A percentile compares a stretch with the other conserved stretches of the same genome.
Evolutionary conservation across 2,797 vertebrate species (phyloP).

Genomic region (Yasuhikotakia modesta): DNA sequence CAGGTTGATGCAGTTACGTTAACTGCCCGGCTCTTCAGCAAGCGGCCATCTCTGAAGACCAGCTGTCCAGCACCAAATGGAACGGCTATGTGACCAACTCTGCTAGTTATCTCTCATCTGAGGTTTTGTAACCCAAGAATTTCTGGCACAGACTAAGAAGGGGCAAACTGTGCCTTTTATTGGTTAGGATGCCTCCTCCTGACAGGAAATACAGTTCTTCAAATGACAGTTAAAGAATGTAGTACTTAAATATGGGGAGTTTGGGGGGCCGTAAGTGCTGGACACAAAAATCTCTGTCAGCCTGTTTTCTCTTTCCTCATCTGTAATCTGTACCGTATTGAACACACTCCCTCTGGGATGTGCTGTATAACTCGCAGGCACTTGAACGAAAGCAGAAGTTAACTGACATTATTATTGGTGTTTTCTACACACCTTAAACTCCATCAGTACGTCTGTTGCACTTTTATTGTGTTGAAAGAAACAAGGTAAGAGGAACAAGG

Average conservation of each 20-base stretch:
- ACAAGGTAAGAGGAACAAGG: slow-evolving; percentile 40
- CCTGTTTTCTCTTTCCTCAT: slow-evolving; percentile 63
- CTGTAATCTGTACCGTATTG: slow-evolving; percentile 56
- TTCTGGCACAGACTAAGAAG: slow-evolving; percentile 6
- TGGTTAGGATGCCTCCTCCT: slow-evolving; percentile 27
- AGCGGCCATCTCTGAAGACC: slow-evolving; percentile 75
- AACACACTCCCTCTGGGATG: slow-evolving; percentile 72
- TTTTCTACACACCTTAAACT: slow-evolving; percentile 59
- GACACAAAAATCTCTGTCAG: slow-evolving; percentile 64
- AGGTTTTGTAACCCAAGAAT: neutral
- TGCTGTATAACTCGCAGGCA: slow-evolving; percentile 66
- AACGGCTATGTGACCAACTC: slow-evolving; percentile 55
- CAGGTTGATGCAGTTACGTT: slow-evolving; percentile 72
- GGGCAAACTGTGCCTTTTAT: neutral
- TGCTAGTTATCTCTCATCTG: neutral
- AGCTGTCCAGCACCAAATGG: slow-evolving; percentile 75
- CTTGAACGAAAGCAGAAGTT: slow-evolving; percentile 70
- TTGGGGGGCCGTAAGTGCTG: slow-evolving; percentile 18
- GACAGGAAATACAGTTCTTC: slow-evolving; percentile 39
- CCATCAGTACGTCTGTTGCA: slow-evolving; percentile 57
- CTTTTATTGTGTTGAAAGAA: slow-evolving; percentile 59
- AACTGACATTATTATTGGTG: slow-evolving; percentile 68
- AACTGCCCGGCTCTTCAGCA: slow-evolving; percentile 78
- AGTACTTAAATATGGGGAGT: slow-evolving; percentile 17
- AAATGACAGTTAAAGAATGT: slow-evolving; percentile 37